Base-by-base conservation (phyloP, 2,888 invertebrate species). In the Bellardia pandia region DNA sequence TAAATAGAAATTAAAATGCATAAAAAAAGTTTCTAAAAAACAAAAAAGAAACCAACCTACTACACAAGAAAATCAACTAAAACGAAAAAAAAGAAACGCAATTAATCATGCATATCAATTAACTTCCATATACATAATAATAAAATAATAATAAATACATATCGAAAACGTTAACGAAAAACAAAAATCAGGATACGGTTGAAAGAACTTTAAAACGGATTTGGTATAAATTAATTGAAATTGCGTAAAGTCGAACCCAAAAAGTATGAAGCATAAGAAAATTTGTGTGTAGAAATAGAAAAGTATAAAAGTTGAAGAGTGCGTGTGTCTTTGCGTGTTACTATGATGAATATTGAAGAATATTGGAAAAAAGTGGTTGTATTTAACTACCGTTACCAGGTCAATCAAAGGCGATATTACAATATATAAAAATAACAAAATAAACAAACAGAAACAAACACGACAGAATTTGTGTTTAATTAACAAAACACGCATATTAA, bases 331-430 rank as follows among this genome's bases (percentile, higher is more conserved):
- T 58, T 68, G 42, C 45, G 48, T 68, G 53, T 53, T 37, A 71
- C 68, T 86, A 79, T 75, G 75, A 81, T 85, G 85, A 51, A 85
- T 64, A 48, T 68, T 51, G 11, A 83, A 75, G 69, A 62, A 77
- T 53, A 77, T 53, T 23, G n/a, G 13, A 64, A 77, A 58, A 68
- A 86, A 71, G 68, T 85, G 74, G 75, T 81, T 78, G 81, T 82
- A 77, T 78, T 85, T 82, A 82, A 85, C 85, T 85, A 87, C 78
- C 81, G 64, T 78, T 85, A 82, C 87, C 78, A 75, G 78, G 84
- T 75, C 85, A 81, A 74, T 85, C 74, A 85, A 69, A 87, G 74
- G 48, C 81, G 74, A 75, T 69, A 74, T 64, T 85, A 81, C 56
- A 64, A 74, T 58, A 60, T 69, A 58, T 45, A 80, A 74, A 72